Evolutionary conservation across 2,888 invertebrate genomes (phyloP).

Genomic region (Scaeva pyrastri): DNA sequence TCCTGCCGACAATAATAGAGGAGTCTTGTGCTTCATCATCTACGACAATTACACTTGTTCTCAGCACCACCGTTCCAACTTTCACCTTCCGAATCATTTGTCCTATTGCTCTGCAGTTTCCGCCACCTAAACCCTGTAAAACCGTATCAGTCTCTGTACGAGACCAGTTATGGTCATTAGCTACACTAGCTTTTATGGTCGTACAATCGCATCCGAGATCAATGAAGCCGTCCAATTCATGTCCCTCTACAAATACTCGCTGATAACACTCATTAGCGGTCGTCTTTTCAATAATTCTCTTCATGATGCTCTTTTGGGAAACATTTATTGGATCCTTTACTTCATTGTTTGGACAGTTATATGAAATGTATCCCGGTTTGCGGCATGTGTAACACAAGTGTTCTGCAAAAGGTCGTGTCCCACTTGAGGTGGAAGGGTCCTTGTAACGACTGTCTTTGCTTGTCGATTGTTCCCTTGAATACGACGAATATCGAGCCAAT

Average conservation of each 20-base stretch:
- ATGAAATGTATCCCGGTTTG: not conserved
- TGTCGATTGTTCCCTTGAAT: not conserved
- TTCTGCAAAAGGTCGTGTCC: not conserved
- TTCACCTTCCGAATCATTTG: slow-evolving; percentile 10
- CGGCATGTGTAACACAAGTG: not conserved
- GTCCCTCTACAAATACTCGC: slow-evolving; percentile 1
- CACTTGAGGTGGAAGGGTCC: not conserved
- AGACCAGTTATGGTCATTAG: not conserved
- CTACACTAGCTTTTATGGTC: not conserved
- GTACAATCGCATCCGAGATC: slow-evolving; percentile 1
- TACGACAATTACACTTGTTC: slow-evolving; percentile 21
- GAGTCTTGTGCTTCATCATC: slow-evolving; percentile 29
- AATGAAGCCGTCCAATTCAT: not conserved
- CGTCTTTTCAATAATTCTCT: not conserved
- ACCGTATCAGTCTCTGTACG: not conserved
- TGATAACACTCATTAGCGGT: slow-evolving; percentile 3
- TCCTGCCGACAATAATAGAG: slow-evolving; percentile 29
- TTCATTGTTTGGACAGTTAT: not conserved
- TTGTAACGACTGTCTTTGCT: no score
- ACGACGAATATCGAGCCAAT: not conserved
- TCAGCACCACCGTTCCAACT: slow-evolving; percentile 7
- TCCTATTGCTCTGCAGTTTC: slow-evolving; percentile 15
- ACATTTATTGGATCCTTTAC: not conserved
- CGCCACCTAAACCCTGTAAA: slow-evolving; percentile 14
- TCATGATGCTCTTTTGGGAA: slow-evolving; percentile 1